These are phyloP conservation scores for Taxidea taxus DNA, from an alignment of 2,113 vertebrate genomes.

Conservation along the genomic window DNA sequence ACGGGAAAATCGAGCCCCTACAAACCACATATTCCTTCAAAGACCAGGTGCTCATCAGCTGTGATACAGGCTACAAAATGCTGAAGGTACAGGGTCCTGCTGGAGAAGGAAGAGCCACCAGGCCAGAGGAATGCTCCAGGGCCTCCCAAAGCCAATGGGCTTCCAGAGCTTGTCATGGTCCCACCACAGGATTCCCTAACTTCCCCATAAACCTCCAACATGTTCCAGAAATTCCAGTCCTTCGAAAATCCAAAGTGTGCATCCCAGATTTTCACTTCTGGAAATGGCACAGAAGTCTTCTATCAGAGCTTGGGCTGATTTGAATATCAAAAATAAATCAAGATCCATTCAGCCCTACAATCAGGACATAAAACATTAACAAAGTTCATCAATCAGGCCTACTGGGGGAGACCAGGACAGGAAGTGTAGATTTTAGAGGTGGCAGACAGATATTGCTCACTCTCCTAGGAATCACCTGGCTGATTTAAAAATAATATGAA, in stretches of 20 bases:
- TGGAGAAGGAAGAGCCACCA: neutral
- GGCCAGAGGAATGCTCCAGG: neutral
- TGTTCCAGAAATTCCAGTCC: neutral
- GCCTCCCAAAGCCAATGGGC: neutral
- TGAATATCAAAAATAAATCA: neutral
- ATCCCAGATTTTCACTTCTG: neutral
- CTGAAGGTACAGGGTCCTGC: slow-evolving; percentile 84
- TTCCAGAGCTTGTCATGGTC: neutral
- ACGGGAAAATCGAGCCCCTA: slow-evolving; percentile 88
- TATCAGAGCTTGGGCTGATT: neutral
- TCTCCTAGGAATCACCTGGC: neutral
- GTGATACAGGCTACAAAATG: slow-evolving; percentile 89
- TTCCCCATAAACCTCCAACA: neutral
- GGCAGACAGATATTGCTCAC: neutral
- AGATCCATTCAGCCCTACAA: neutral
- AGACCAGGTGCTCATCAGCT: slow-evolving; percentile 92
- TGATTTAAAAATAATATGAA: neutral
- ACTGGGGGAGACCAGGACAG: neutral
- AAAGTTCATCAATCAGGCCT: neutral
- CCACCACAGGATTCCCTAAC: neutral
- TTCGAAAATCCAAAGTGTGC: neutral
- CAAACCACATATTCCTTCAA: slow-evolving; percentile 92
- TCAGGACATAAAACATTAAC: neutral
- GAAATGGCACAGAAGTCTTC: neutral
- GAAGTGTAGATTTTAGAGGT: neutral